Evolutionary conservation across 2,888 invertebrate genomes (phyloP), one percentile per base, ranked within the genome.

Genomic region (Aphelenchoides bicaudatus): DNA sequence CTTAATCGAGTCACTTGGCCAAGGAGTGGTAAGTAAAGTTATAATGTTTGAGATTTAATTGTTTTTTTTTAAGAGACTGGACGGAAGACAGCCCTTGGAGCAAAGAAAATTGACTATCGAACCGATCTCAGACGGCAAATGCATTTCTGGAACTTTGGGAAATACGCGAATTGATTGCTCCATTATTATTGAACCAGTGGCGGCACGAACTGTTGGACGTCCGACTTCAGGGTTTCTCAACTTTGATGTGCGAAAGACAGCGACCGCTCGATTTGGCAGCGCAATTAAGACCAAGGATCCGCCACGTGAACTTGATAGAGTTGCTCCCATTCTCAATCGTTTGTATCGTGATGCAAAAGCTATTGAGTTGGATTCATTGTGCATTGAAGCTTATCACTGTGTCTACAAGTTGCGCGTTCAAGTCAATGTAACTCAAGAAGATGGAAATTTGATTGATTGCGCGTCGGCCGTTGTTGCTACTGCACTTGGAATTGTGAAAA

Each of bases 221-320:
- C 52, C 52, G n/a, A 51, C 52, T 16, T 51, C 52, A n/a, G 52
- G 52, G 8, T 51, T 51, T 34, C 16, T 51, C 10, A 38, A 47
- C 25, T 51, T 51, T 30, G 52, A 51, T 30, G 52, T 51, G 1
- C 31, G 52, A 21, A 51, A 51, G 4, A 51, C 30, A 8, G 48
- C 27, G 8, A 51, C 52, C 13, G 31, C 52, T 8, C 51, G 52
- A 8, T 51, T 34, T 3, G 52, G 51, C 38, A 16, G n/a, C 13
- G 16, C 52, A n/a, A n/a, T 51, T 8, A 51, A 51, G 25, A 51
- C 52, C 8, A 30, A 37, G 25, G 52, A 51, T 30, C 52, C 52
- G 21, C 52, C 52, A 16, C 31, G 37, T n/a, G 52, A 51, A 28
- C 25, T 51, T 37, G 52, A 51, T 16, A 16, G 52, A 21, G 52